These are phyloP conservation scores for Platyura marginata DNA, from an alignment of 1,140 invertebrate genomes.

Conservation along the genomic window DNA sequence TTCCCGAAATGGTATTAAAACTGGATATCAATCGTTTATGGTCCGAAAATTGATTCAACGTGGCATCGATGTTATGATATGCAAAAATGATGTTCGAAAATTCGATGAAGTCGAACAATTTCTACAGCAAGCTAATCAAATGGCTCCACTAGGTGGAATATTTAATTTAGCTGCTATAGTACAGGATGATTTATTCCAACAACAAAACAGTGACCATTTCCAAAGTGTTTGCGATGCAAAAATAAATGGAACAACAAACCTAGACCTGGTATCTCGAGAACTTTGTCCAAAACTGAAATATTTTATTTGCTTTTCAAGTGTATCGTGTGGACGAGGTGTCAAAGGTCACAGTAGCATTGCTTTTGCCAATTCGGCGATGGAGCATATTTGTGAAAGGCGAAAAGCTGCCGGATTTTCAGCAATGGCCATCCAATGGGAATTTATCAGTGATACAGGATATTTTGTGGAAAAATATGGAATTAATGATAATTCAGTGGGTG, in stretches of 20 bases:
- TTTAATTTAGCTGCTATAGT: constrained; percentile 53
- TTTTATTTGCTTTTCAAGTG: constrained; percentile 13
- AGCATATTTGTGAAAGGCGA: constrained; percentile 38
- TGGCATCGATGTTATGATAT: constrained; percentile 26
- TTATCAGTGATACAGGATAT: constrained; percentile 43
- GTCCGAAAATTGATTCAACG: constrained; percentile 37
- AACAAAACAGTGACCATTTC: constrained; percentile 28
- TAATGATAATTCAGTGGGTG: constrained; percentile 29
- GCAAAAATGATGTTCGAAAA: constrained; percentile 24
- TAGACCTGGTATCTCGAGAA: constrained; percentile 28
- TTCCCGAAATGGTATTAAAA: constrained; percentile 61
- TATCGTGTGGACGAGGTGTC: constrained; percentile 44
- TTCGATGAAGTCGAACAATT: constrained; percentile 29
- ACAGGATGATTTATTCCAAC: constrained; percentile 26
- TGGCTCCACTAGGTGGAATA: constrained; percentile 48
- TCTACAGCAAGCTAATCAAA: constrained; percentile 29
- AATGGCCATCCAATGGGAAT: constrained; percentile 12
- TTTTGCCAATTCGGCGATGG: constrained; percentile 45
- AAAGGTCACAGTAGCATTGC: constrained; percentile 48
- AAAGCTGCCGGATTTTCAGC: constrained; percentile 28
- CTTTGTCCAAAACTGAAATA: constrained; percentile 27
- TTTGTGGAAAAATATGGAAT: constrained; percentile 34
- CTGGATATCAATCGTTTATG: constrained; percentile 63
- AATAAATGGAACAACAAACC: constrained; percentile 24
- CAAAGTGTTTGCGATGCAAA: constrained; percentile 26